Evolutionary conservation across 2,113 vertebrate species (phyloP).

Genomic region (Pelmatolapia mariae): DNA sequence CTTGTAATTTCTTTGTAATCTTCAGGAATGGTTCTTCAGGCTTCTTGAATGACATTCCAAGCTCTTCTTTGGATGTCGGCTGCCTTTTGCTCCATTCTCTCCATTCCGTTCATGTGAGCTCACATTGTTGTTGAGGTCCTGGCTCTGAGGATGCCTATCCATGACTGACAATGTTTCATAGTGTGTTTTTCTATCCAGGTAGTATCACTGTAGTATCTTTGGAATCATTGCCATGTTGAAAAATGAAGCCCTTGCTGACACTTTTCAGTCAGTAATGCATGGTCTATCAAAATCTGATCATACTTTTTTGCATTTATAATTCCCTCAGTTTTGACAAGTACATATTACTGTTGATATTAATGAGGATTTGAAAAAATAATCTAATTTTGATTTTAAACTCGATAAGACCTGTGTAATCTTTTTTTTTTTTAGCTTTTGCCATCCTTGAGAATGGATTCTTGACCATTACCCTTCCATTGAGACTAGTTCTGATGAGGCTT

Average conservation of each 20-base stretch:
- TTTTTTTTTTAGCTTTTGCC: not conserved
- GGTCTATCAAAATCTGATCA: not conserved
- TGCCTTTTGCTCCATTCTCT: not conserved
- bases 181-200: not conserved
- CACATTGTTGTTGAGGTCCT: not conserved
- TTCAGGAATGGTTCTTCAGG: not conserved
- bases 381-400: not conserved
- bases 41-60: not conserved
- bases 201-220: not conserved
- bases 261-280: not conserved
- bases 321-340: not conserved
- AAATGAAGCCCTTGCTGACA: not conserved
- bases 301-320: not conserved
- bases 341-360: not conserved
- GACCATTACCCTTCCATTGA: not conserved
- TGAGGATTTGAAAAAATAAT: not conserved
- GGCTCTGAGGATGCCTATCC: not conserved
- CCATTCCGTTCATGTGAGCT: not conserved
- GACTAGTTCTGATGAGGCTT: not conserved
- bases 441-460: not conserved
- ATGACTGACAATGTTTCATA: not conserved
- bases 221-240: not conserved
- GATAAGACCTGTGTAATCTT: not conserved
- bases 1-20: not conserved
- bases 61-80: not conserved